Evolutionary conservation across 2,888 invertebrate genomes (phyloP), one percentile per base, ranked within the genome.

Genomic region (Parnassius mnemosyne): DNA sequence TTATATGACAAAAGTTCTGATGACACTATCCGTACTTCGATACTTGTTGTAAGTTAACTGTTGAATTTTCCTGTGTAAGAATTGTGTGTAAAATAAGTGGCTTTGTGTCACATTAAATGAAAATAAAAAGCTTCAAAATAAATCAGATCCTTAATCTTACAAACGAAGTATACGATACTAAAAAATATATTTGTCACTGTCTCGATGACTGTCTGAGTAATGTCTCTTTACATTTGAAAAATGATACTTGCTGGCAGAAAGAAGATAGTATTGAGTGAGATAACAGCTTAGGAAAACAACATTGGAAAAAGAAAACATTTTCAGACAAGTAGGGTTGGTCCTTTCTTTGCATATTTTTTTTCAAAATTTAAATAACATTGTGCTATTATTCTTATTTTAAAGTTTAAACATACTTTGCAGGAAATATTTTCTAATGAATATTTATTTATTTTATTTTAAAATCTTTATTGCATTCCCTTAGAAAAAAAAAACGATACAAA

Each of bases 271-370:
- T 61, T 61, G 53, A 49, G 41, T 43, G 55, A 61, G 62, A 62
- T 62, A 62, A 62, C 62, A 57, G 57, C 57, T 57, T 57, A 62
- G 53, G 57, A 57, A 62, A 62, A 62, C 54, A 62, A 62, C 62
- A 34, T 44, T 50, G 13, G 34, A 7, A 34, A 34, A 25, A 57
- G 53, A 53, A 62, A 42, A 43, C 53, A 43, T 34, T 52, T 9
- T 43, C 57, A 62, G 12, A 47, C 49, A 62, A 47, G 53, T 43
- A 54, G 49, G 47, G 41, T 46, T 10, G 12, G 42, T 12, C 41
- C 13, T 47, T 47, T n/a, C 5, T 11, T 47, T 13, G 13, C 47
- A 13, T 13, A 57, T 61, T 53, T 43, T 53, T 43, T 53, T 25
- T 50, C 43, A 2, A 16, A 25, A 44, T 34, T 42, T 10, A 43